These are phyloP conservation scores for Habropoda laboriosa DNA, from an alignment of 1,140 invertebrate species.

Conservation along the genomic window DNA sequence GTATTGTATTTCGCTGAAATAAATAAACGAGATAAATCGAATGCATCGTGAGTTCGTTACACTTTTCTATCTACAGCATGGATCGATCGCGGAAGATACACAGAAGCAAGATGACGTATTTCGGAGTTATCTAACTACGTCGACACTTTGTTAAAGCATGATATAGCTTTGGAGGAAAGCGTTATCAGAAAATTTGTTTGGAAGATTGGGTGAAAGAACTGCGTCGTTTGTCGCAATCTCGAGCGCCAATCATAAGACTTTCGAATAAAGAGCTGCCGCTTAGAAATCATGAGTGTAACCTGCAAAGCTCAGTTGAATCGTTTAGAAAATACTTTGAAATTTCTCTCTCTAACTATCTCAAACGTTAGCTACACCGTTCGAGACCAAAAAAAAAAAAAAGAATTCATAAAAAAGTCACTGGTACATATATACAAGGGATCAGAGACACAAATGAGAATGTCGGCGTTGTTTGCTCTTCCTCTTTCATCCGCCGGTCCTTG, in stretches of 20 bases:
- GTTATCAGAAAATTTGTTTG: not conserved
- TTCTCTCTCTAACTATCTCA: too few relatives aligned
- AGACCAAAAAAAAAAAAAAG: not conserved
- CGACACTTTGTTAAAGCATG: not conserved
- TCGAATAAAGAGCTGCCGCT: not conserved
- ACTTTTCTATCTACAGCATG: not conserved
- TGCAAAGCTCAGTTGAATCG: too few relatives aligned
- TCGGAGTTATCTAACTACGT: not conserved
- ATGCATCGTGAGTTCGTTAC: not conserved
- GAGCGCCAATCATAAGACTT: not conserved
- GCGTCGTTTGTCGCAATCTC: not conserved
- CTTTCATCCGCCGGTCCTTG: conserved; percentile 18
- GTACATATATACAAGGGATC: not conserved
- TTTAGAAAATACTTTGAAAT: not conserved
- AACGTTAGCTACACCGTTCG: not conserved
- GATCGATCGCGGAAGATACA: not conserved
- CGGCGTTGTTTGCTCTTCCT: not conserved
- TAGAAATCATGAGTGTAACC: not conserved
- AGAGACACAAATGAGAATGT: not conserved
- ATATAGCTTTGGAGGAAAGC: not conserved
- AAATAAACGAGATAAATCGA: not conserved
- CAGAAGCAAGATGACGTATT: not conserved
- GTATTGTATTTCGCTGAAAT: too few relatives aligned
- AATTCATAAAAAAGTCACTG: not conserved
- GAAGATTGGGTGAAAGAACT: not conserved